These are phyloP conservation scores for Deilephila elpenor DNA, from an alignment of 2,888 invertebrate species.

Conservation along the genomic window DNA sequence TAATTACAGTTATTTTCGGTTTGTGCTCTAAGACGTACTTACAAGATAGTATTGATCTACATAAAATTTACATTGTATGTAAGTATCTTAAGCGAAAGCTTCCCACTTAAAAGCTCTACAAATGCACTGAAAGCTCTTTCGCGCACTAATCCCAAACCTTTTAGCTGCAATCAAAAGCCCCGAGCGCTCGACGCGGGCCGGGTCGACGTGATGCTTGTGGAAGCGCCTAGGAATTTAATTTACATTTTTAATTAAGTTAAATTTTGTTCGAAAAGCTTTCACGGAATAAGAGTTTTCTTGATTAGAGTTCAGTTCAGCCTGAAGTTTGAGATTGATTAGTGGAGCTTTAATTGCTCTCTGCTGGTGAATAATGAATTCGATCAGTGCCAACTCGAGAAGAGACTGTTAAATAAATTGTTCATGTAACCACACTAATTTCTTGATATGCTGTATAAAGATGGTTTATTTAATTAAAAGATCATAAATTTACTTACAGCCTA, in stretches of 20 bases:
- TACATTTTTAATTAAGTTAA: conserved; percentile 85
- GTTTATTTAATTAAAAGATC: background rate
- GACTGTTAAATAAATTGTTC: conserved; percentile 71
- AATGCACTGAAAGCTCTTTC: conserved; percentile 86
- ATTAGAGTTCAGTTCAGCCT: conserved; percentile 83
- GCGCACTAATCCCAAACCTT: conserved; percentile 85
- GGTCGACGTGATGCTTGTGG: conserved; percentile 80
- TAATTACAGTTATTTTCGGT: background rate
- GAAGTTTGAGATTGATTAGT: conserved; percentile 85
- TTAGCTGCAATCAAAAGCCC: conserved; percentile 86
- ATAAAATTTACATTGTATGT: conserved; percentile 84
- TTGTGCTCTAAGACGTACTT: conserved; percentile 47
- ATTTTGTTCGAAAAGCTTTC: conserved; percentile 85
- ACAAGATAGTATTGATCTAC: conserved; percentile 64
- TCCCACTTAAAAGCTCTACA: conserved; percentile 85
- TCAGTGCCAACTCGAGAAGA: conserved; percentile 71
- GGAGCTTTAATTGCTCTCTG: conserved; percentile 83
- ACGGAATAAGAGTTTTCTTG: conserved; percentile 85
- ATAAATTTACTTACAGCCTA: background rate
- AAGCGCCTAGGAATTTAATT: conserved; percentile 85
- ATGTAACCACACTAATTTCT: conserved; percentile 28
- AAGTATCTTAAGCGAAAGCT: conserved; percentile 85
- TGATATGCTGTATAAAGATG: too few species aligned
- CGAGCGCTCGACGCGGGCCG: conserved; percentile 64
- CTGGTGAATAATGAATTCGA: conserved; percentile 84